phyloP scores from a whole-genome alignment of 2,797 vertebrate genomes.

The Cryptoblepharus egeriae region DNA sequence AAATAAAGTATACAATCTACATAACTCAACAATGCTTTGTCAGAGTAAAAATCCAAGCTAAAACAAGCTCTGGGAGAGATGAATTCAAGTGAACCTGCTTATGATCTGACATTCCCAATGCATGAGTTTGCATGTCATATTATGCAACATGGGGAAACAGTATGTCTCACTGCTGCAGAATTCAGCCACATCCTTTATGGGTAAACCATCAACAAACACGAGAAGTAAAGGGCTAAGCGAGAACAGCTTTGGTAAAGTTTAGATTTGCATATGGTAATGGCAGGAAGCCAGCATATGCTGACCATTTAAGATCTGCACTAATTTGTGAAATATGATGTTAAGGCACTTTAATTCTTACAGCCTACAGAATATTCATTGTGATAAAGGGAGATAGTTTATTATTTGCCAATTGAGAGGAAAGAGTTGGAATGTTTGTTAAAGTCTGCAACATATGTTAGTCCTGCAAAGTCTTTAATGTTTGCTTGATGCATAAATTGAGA shows the following conservation, averaged over 20 bases:
- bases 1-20: neutral
- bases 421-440: too few species aligned
- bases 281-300: slow-evolving; percentile 3
- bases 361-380: neutral
- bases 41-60: neutral
- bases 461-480: too few species aligned
- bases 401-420: neutral
- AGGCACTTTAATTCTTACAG: too few species aligned
- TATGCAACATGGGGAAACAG: slow-evolving; percentile 24
- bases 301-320: neutral
- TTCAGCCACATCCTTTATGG: slow-evolving; percentile 29
- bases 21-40: neutral
- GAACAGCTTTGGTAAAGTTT: slow-evolving; percentile 27
- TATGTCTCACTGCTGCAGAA: slow-evolving; percentile 39
- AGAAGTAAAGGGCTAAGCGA: neutral
- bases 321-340: too few species aligned
- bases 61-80: neutral
- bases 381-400: neutral
- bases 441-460: too few species aligned
- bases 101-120: slow-evolving; percentile 13
- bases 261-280: slow-evolving; percentile 1
- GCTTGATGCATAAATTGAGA: too few species aligned
- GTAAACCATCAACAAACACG: slow-evolving; percentile 20
- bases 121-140: slow-evolving; percentile 8
- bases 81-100: neutral